Conservation (phyloP, 2,113 vertebrate species). For the Mobula hypostoma region DNA sequence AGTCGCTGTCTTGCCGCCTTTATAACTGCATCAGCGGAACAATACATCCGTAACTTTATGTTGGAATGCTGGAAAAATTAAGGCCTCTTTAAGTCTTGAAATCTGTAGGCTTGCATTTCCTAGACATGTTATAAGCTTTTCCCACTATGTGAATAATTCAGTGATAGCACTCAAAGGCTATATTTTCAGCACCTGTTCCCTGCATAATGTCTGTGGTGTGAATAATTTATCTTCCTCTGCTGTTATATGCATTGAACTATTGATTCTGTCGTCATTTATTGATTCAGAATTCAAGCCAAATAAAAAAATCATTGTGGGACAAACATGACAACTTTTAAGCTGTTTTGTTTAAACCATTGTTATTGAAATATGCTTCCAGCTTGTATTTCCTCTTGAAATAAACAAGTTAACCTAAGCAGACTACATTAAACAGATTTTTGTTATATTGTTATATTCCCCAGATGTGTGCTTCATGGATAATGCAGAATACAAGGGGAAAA, state of each 20-base stretch:
- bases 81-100: not conserved
- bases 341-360: not conserved
- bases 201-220: conserved; percentile 44
- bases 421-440: too few species aligned
- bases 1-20: too few species aligned
- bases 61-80: not conserved
- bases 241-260: conserved; percentile 40
- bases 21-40: too few species aligned
- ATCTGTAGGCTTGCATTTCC: not conserved
- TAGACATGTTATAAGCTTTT: not conserved
- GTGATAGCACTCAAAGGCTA: conserved; percentile 43
- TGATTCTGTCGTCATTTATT: conserved; percentile 18
- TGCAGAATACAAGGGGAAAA: not conserved
- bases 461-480: not conserved
- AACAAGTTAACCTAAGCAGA: too few species aligned
- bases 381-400: not conserved
- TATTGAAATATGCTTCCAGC: not conserved
- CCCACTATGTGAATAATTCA: conserved; percentile 48
- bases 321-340: not conserved
- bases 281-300: not conserved
- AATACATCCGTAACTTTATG: not conserved
- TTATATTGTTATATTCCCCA: not conserved
- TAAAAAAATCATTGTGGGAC: not conserved
- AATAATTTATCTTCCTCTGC: conserved; percentile 51
- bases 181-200: conserved; percentile 48